Evolutionary conservation across 2,888 invertebrate genomes (phyloP), one percentile per base, ranked within the genome.

Genomic region (Prenolepis imparis): DNA sequence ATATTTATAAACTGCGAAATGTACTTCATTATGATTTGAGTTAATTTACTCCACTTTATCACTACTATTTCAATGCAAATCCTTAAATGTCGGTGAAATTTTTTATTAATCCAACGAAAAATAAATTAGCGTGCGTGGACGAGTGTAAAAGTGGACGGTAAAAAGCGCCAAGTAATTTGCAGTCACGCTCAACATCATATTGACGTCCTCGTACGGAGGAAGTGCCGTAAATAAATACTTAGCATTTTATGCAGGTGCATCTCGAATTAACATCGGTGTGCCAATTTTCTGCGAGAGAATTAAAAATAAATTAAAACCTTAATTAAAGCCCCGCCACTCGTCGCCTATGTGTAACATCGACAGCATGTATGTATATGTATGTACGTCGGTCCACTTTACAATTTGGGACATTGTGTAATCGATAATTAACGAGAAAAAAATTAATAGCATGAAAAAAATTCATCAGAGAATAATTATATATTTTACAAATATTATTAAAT

Each of bases 261-360:
- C 32, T n/a, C 72, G 57, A 59, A 36, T 72, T 44, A 72, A 64
- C 36, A 32, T 21, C 8, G 15, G 32, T 32, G 41, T 11, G 2
- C 21, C 41, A 55, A 41, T 80, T 44, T 67, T 18, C 78, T 70
- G 57, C 78, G 55, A 66, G 15, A 18, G 28, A 77, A 77, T 77
- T 39, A 68, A 77, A 77, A 68, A 68, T 77, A 68, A 68, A 55
- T 55, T 57, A 15, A 57, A 77, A 68, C 32, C 39, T 77, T 68
- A 68, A 77, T 77, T 39, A 77, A 68, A 77, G 63, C 21, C 8
- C 24, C 18, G 48, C 6, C 32, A 32, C 32, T 77, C 32, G 39
- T 77, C 55, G 68, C 21, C 5, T 28, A 28, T 18, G n/a, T 24
- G 21, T 41, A 15, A 21, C n/a, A 21, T n/a, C n/a, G n/a, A 2